phyloP scores from a whole-genome alignment of 2,888 invertebrate species.

The Alviniconcha strummeri region DNA sequence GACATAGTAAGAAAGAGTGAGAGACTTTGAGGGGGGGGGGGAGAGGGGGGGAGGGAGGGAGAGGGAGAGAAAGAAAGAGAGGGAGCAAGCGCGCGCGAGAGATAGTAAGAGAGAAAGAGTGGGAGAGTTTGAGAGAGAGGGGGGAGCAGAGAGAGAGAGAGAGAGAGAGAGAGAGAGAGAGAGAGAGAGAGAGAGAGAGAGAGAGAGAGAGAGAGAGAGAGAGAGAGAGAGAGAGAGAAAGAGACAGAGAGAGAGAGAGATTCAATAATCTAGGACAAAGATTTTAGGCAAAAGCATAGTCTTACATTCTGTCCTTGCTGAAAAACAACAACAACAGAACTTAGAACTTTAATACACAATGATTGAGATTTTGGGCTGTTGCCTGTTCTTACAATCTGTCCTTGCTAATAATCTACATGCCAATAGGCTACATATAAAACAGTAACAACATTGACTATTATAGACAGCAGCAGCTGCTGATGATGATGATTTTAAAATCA shows the following conservation, averaged over 20 bases:
- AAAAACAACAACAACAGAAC: too few species aligned
- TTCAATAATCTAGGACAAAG: too few species aligned
- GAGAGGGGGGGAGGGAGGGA: neutral
- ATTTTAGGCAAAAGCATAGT: too few species aligned
- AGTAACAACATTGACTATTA: too few species aligned
- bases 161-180: neutral
- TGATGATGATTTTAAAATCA: neutral
- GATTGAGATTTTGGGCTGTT: too few species aligned
- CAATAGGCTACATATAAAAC: too few species aligned
- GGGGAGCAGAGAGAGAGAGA: neutral
- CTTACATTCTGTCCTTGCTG: too few species aligned
- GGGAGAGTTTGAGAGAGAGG: neutral
- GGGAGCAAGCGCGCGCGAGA: neutral
- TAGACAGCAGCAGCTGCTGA: too few species aligned
- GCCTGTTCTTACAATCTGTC: too few species aligned
- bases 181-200: slow-evolving; percentile 1
- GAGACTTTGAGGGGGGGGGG: neutral
- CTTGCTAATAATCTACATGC: too few species aligned
- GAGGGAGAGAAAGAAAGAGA: neutral
- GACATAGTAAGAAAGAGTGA: neutral
- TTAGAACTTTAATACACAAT: too few species aligned
- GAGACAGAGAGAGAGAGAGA: neutral
- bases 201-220: neutral
- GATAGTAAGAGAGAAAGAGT: neutral
- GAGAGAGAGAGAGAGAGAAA: neutral